These are phyloP conservation scores for Pasiphila rectangulata DNA, from an alignment of 2,888 invertebrate genomes.

Conservation along the genomic window DNA sequence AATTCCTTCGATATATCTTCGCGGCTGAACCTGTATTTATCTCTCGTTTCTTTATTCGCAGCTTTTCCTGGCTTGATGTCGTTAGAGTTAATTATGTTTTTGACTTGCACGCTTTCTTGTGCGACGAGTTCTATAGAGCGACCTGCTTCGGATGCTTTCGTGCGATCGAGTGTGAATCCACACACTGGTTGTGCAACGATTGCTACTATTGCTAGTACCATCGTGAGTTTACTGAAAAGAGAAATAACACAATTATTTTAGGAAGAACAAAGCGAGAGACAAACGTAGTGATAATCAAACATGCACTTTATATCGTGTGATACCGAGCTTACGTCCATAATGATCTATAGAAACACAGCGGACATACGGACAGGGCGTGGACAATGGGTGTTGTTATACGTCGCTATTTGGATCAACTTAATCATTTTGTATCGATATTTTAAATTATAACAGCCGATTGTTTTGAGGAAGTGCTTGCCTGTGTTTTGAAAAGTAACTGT, in stretches of 20 bases:
- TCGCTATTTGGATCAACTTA: slow-evolving; percentile 1
- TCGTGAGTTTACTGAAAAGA: slow-evolving; percentile 62
- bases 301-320: not conserved
- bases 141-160: slow-evolving; percentile 24
- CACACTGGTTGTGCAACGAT: slow-evolving; percentile 45
- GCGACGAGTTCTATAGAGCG: slow-evolving; percentile 39
- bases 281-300: too few species aligned
- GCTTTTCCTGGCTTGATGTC: slow-evolving; percentile 26
- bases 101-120: slow-evolving; percentile 49
- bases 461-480: too few species aligned
- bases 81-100: slow-evolving; percentile 38
- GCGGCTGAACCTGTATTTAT: slow-evolving; percentile 8
- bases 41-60: slow-evolving; percentile 12
- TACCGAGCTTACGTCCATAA: not conserved
- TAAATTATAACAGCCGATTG: slow-evolving; percentile 15
- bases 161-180: slow-evolving; percentile 49
- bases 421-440: slow-evolving; percentile 6
- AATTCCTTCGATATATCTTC: slow-evolving; percentile 1
- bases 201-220: slow-evolving; percentile 50
- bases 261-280: too few species aligned
- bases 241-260: not conserved
- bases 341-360: slow-evolving; percentile 1
- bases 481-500: too few species aligned
- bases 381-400: slow-evolving; percentile 36
- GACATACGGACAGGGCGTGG: slow-evolving; percentile 24